Evolutionary conservation across 2,797 vertebrate species (phyloP).

Genomic region (Ciconia nigra): DNA sequence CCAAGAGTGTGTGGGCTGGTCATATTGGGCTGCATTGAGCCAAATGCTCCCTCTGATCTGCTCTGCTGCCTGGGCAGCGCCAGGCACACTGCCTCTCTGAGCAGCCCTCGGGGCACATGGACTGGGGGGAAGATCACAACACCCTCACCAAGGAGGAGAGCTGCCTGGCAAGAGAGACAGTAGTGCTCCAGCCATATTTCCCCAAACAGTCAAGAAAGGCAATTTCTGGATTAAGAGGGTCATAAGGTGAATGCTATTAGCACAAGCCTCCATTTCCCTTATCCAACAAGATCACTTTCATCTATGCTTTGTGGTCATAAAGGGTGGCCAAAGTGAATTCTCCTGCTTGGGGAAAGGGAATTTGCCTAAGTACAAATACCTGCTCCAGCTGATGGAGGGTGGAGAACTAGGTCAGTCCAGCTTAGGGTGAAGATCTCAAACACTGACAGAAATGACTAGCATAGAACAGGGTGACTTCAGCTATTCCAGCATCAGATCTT

Average conservation of each 20-base stretch:
- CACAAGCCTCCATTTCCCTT: not conserved
- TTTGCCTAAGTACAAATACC: not conserved
- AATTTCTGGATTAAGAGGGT: not conserved
- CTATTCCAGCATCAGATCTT: not conserved
- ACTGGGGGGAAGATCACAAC: rapidly evolving
- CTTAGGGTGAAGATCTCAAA: not conserved
- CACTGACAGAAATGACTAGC: not conserved
- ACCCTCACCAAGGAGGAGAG: not conserved
- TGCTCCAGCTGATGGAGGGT: not conserved
- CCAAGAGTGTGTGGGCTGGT: not conserved
- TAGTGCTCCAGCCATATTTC: not conserved
- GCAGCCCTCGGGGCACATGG: not conserved
- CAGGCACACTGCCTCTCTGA: not conserved
- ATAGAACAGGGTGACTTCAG: not conserved
- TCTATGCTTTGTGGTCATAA: not conserved
- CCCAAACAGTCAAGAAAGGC: not conserved
- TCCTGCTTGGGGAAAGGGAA: not conserved
- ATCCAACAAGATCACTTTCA: not conserved
- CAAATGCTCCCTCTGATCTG: not conserved
- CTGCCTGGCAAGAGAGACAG: not conserved
- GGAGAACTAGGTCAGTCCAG: not conserved
- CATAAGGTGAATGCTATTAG: not conserved
- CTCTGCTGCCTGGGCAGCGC: not conserved
- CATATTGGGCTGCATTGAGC: not conserved
- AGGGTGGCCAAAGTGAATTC: not conserved